Evolutionary conservation across 2,113 vertebrate species (phyloP), one percentile per base, ranked within the genome.

Genomic region (Dolichotis patagonum): DNA sequence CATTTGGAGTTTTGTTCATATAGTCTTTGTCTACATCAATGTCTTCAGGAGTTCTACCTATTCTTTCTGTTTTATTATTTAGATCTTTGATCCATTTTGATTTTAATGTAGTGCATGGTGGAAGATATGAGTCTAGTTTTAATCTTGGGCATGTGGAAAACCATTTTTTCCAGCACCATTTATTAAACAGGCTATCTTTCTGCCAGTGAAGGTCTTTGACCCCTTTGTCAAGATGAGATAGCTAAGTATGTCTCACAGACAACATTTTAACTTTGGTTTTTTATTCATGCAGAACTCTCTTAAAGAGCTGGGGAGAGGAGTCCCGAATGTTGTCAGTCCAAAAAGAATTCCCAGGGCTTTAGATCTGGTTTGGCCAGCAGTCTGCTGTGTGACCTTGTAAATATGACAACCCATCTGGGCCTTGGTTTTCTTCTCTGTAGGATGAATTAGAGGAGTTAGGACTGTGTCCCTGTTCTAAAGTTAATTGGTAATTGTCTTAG

Each of bases 341-440:
- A 90, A 43, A 58, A 32, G 86, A 67, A 87, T 96, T 83, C 62
- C 60, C 30, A 62, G 38, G 46, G 73, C 71, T 56, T 86, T 65
- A 96, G 82, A 30, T 49, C 30, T 83, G 63, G 46, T 54, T 54
- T 30, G 69, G 54, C 60, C 67, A 16, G 65, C 11, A 20, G 56
- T 62, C 69, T 85, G 88, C 56, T 87, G 73, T 90, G 56, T 22
- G 81, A 80, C 90, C 56, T 87, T n/a, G 84, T 75, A 90, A 91
- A 69, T 0, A 7, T 94, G 94, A 94, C 77, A 80, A 62, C n/a
- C 41, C 77, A 63, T 24, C 62, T 85, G 41, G 73, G 28, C 65
- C 32, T 63, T 83, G 26, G 17, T 41, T 63, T 63, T 63, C 81
- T 20, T 75, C 20, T 60, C 75, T 89, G 19, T 17, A 9, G 54